Conservation (phyloP, 2,113 vertebrate species). For the Brachypteracias leptosomus region DNA sequence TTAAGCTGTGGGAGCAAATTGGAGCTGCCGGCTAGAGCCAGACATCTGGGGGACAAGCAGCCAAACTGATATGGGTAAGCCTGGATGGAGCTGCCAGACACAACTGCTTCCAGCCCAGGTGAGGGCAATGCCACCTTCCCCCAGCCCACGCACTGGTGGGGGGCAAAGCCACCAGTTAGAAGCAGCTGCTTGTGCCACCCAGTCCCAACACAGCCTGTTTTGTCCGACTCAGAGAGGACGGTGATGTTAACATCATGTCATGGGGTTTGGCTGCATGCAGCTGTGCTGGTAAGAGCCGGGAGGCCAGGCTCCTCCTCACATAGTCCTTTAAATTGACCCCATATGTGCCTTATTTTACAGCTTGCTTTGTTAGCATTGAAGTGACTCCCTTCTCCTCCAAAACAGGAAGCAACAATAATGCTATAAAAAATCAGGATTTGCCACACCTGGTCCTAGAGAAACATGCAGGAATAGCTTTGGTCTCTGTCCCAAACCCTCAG, state of each 20-base stretch:
- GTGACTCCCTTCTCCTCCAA: not conserved
- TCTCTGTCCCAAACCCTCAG: not conserved
- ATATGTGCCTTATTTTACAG: constrained; percentile 18
- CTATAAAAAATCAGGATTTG: not conserved
- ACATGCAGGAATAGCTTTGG: not conserved
- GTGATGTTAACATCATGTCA: not conserved
- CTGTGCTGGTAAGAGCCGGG: not conserved
- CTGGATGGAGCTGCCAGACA: not conserved
- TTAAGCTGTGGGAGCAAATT: not conserved
- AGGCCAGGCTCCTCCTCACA: not conserved
- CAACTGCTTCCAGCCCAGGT: not conserved
- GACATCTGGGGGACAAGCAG: not conserved
- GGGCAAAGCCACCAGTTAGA: not conserved
- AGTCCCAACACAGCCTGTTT: not conserved
- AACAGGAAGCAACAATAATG: not conserved
- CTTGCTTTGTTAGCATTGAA: not conserved
- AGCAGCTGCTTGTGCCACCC: not conserved
- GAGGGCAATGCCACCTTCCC: not conserved
- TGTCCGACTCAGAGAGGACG: accelerated
- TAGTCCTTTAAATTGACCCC: not conserved
- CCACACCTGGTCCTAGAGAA: not conserved
- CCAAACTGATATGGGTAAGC: not conserved
- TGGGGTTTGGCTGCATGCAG: accelerated
- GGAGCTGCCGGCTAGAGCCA: not conserved
- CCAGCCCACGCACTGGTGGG: accelerated